These are phyloP conservation scores for Stictocephala bisonia DNA, from an alignment of 2,888 invertebrate species.

Conservation along the genomic window DNA sequence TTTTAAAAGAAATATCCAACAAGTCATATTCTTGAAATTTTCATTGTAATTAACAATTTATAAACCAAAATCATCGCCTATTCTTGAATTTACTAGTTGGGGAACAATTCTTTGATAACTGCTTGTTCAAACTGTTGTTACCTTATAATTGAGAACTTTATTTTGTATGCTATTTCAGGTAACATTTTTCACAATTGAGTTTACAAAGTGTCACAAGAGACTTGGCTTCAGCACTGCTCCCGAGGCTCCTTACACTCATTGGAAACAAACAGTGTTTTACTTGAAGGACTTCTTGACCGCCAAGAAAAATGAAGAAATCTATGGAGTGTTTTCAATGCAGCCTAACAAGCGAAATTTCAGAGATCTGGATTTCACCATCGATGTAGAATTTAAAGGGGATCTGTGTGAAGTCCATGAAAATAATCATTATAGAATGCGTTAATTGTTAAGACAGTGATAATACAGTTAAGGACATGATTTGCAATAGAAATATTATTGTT, in stretches of 20 bases:
- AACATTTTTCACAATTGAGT: constrained; percentile 99
- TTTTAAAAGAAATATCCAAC: too few species aligned
- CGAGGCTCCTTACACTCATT: constrained; percentile 98
- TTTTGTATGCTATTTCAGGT: too few species aligned
- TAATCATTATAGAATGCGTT: constrained; percentile 93
- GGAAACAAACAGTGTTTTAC: constrained; percentile 99
- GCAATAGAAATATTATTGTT: too few species aligned
- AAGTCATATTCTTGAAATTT: too few species aligned
- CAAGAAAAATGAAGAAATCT: constrained; percentile 94
- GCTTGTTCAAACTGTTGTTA: too few species aligned
- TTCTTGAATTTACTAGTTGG: too few species aligned
- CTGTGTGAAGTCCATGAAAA: constrained; percentile 85
- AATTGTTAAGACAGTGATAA: too few species aligned
- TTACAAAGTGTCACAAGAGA: constrained; percentile 98
- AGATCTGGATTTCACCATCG: constrained; percentile 95
- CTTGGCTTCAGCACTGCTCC: constrained; percentile 99
- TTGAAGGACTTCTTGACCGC: constrained; percentile 96
- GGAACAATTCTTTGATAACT: too few species aligned
- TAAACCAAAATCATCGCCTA: too few species aligned
- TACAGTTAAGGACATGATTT: too few species aligned
- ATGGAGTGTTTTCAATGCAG: constrained; percentile 91
- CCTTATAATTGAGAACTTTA: too few species aligned
- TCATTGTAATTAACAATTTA: too few species aligned
- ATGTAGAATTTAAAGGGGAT: constrained; percentile 93
- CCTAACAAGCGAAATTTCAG: constrained; percentile 97